Conservation (phyloP, 2,797 vertebrate species). For the Gymnothorax javanicus region DNA sequence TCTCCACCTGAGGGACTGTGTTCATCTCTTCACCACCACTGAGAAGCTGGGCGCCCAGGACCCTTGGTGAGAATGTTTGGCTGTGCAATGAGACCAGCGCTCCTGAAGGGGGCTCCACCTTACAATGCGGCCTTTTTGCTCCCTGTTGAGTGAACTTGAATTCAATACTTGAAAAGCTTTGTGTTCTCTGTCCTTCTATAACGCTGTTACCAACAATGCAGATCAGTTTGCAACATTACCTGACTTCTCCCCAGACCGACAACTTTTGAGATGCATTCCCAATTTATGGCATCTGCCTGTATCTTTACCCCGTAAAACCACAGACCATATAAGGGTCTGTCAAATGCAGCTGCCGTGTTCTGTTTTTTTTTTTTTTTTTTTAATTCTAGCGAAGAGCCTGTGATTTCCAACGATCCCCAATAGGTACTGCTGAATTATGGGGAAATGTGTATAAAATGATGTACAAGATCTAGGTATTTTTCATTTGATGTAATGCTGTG, state of each 20-base stretch:
- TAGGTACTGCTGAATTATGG: no score
- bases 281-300: not conserved
- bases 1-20: conserved; percentile 97
- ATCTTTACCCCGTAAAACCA: no score
- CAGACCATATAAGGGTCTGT: no score
- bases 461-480: no score
- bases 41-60: conserved; percentile 97
- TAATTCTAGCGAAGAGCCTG: no score
- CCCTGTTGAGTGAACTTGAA: not conserved
- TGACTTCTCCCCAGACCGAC: not conserved
- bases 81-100: not conserved
- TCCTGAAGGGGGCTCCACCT: not conserved
- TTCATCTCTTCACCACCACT: conserved; percentile 97
- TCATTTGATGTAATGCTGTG: no score
- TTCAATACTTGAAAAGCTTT: not conserved
- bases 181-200: not conserved
- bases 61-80: conserved; percentile 82
- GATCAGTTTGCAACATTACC: not conserved
- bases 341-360: no score
- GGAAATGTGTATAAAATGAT: no score
- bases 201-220: not conserved
- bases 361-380: no score
- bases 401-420: no score
- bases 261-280: not conserved
- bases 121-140: not conserved